Evolutionary conservation across 1,140 invertebrate species (phyloP).

Genomic region (Aethina tumida): DNA sequence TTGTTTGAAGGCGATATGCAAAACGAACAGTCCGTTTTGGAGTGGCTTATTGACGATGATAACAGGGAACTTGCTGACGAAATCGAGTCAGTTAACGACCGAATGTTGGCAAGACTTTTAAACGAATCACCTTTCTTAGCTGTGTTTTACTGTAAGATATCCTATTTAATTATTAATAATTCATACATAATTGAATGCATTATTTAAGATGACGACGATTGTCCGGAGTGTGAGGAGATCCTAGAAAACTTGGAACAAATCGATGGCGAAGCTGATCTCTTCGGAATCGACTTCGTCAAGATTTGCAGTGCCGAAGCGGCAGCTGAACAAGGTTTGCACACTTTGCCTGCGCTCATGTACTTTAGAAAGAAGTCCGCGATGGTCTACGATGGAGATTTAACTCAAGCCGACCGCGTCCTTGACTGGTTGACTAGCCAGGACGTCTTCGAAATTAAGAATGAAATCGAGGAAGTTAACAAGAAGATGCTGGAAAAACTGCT

Average conservation of each 20-base stretch:
- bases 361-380: constrained; percentile 81
- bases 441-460: constrained; percentile 91
- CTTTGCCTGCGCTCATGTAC: constrained; percentile 78
- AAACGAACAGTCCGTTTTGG: constrained; percentile 81
- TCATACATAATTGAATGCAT: background rate
- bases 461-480: constrained; percentile 91
- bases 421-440: constrained; percentile 89
- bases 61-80: constrained; percentile 88
- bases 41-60: constrained; percentile 90
- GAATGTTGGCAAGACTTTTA: constrained; percentile 81
- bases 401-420: constrained; percentile 75
- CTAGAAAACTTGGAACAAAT: constrained; percentile 84
- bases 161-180: constrained; percentile 2
- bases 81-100: constrained; percentile 84
- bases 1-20: constrained; percentile 87
- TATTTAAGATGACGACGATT: constrained; percentile 78
- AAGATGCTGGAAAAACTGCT: constrained; percentile 91
- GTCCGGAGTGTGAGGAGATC: constrained; percentile 80
- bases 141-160: constrained; percentile 84
- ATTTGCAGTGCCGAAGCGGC: constrained; percentile 77
- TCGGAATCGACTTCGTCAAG: constrained; percentile 92
- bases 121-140: constrained; percentile 82
- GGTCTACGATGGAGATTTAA: constrained; percentile 83
- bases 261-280: constrained; percentile 86
- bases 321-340: constrained; percentile 69